Evolutionary conservation across 1,140 invertebrate genomes (phyloP), one percentile per base, ranked within the genome.

Genomic region (Zaprionus vittiger): DNA sequence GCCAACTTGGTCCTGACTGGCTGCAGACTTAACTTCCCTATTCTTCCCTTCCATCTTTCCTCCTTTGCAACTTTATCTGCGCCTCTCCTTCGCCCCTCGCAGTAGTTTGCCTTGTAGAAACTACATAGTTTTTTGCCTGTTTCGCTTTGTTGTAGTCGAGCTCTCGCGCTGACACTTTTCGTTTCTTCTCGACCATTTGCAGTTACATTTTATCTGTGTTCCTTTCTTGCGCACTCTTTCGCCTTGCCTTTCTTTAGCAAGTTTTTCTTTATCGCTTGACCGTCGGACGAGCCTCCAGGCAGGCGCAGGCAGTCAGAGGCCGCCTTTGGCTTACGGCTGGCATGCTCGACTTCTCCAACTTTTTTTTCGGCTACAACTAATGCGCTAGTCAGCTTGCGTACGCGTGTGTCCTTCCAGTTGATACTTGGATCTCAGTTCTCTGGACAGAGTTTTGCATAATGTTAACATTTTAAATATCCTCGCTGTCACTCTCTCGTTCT

Each of bases 121-220:
- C 79, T 84, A 34, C 31, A 34, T 34, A 73, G 55, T 68, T 81
- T 61, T 65, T 71, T 62, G 34, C 38, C 38, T 44, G n/a, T 62
- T 56, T 47, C 47, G 47, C 65, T 61, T 52, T 62, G 56, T 61
- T 49, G 56, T 68, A 57, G 72, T 73, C 77, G 60, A 44, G 28
- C 63, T 41, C 63, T 41, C 55, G 47, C 73, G 75, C 85, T 90
- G 84, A 89, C 84, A 89, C 85, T 89, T 89, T 87, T 81, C 85
- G 77, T 81, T 87, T 80, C 71, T 79, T 73, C 65, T 59, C 66
- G 67, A 73, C 62, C 69, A 65, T 76, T 71, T 66, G 62, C 55
- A 70, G 73, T 82, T 73, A 78, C 74, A 80, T 80, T 89, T 86
- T 86, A 86, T 86, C 83, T 74, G 65, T 67, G 71, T 63, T 55